These are phyloP conservation scores for Pelobates cultripes DNA, from an alignment of 2,797 vertebrate genomes.

Conservation along the genomic window DNA sequence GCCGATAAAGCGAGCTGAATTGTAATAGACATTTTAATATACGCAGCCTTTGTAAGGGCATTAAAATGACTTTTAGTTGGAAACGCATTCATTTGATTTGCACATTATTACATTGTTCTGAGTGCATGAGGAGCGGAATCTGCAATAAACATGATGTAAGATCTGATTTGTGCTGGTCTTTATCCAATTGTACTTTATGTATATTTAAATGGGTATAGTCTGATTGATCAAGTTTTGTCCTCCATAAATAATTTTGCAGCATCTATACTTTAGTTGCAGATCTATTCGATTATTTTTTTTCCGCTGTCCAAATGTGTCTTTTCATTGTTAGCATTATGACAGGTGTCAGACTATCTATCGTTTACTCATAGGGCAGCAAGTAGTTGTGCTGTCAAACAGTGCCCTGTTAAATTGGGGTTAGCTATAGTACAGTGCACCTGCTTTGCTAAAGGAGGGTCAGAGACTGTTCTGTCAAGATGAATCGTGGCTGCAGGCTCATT, in stretches of 20 bases:
- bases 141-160: conserved; percentile 24
- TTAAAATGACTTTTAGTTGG: conserved; percentile 39
- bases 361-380: neutral
- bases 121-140: neutral
- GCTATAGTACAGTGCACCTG: neutral
- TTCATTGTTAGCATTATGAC: neutral
- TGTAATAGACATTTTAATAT: conserved; percentile 36
- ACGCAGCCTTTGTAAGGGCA: conserved; percentile 19
- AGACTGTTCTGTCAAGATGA: neutral
- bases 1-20: conserved; percentile 30
- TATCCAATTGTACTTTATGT: conserved; percentile 40
- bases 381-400: neutral
- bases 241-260: no score
- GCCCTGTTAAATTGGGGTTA: neutral
- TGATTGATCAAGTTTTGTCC: no score
- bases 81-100: conserved; percentile 45
- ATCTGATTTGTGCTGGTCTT: conserved; percentile 14
- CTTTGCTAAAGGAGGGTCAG: neutral
- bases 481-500: neutral
- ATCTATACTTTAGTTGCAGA: no score
- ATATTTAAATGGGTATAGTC: conserved; percentile 18
- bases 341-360: neutral
- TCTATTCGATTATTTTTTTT: no score
- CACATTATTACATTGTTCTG: conserved; percentile 18
- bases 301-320: no score